Evolutionary conservation across 2,113 vertebrate species (phyloP).

Genomic region (Eptesicus fuscus): DNA sequence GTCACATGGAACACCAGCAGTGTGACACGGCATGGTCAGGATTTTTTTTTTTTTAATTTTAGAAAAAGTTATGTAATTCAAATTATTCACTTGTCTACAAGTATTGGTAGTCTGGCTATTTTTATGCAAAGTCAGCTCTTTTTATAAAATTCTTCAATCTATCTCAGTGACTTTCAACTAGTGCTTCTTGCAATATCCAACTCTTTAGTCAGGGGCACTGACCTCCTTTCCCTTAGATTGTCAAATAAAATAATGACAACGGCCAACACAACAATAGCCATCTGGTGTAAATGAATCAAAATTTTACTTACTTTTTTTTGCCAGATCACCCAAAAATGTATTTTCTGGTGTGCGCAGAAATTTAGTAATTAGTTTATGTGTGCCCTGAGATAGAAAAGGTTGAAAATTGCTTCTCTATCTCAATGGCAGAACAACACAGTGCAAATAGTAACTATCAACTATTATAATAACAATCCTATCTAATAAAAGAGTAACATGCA

Average conservation of each 20-base stretch:
- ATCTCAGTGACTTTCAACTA: neutral
- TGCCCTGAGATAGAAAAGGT: neutral
- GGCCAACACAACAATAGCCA: neutral
- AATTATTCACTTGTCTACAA: neutral
- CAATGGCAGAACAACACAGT: neutral
- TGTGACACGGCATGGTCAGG: neutral
- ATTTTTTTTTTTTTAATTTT: neutral
- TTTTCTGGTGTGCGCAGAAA: neutral
- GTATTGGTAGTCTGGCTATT: too few relatives aligned
- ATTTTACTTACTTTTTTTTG: neutral
- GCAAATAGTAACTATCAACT: neutral
- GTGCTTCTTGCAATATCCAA: neutral
- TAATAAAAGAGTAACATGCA: too few relatives aligned
- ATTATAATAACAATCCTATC: neutral
- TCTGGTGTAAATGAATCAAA: neutral
- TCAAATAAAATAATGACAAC: neutral
- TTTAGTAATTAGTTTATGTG: neutral
- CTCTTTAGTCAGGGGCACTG: neutral
- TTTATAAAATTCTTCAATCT: neutral
- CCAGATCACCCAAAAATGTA: neutral
- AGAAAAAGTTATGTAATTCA: neutral
- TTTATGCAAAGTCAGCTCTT: neutral
- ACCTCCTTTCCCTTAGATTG: neutral
- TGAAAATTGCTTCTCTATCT: neutral
- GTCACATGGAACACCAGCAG: rapidly evolving